phyloP scores from a whole-genome alignment of 2,113 vertebrate genomes.

The Platichthys stellatus region DNA sequence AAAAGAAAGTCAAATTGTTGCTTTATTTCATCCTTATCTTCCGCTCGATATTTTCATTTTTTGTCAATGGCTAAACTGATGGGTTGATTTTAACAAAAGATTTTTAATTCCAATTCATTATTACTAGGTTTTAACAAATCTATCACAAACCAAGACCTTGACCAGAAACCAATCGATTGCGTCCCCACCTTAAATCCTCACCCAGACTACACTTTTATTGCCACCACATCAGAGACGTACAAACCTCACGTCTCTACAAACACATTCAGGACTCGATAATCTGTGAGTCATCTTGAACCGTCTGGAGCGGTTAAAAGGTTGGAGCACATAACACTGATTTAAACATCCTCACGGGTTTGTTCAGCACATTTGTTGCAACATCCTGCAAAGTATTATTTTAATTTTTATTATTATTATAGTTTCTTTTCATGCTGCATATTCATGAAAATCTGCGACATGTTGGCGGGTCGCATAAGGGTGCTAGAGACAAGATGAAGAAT shows the following conservation, averaged over 20 bases:
- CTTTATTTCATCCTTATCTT: too few relatives aligned
- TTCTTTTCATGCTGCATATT: too few relatives aligned
- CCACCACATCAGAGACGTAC: slow-evolving; percentile 23
- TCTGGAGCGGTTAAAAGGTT: slow-evolving; percentile 27
- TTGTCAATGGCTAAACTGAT: too few relatives aligned
- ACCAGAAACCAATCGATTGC: slow-evolving; percentile 10
- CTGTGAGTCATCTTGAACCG: slow-evolving; percentile 22
- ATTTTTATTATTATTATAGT: neutral
- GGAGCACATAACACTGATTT: slow-evolving; percentile 23
- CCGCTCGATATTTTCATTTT: neutral
- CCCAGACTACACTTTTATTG: slow-evolving; percentile 25
- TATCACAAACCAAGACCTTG: slow-evolving; percentile 12
- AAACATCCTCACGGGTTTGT: neutral
- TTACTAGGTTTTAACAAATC: neutral
- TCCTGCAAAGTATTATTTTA: neutral
- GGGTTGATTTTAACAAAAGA: too few relatives aligned
- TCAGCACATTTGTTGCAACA: too few relatives aligned
- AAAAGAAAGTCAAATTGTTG: too few relatives aligned
- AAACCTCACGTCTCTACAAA: neutral
- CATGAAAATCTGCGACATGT: neutral
- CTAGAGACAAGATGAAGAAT: neutral
- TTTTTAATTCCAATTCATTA: too few relatives aligned
- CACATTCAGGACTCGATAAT: slow-evolving; percentile 12
- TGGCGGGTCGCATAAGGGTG: neutral
- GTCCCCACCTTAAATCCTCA: neutral